Evolutionary conservation across 2,888 invertebrate species (phyloP), one percentile per base, ranked within the genome.

Genomic region (Leptinotarsa tumamoca): DNA sequence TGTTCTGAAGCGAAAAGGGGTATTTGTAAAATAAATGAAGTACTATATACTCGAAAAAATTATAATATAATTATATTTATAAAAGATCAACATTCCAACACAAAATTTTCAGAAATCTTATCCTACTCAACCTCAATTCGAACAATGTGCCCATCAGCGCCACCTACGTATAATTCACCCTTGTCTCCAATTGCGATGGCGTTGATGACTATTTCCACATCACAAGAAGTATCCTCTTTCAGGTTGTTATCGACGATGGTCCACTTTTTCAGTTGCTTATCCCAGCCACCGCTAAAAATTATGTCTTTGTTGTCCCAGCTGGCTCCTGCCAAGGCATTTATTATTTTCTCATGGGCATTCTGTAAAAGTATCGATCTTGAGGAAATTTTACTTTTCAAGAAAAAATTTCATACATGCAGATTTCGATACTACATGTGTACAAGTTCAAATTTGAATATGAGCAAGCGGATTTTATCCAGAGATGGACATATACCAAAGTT

Each of bases 131-230:
- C 79, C 63, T 84, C 82, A 66, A 86, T 75, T 72, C 85, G 80
- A 15, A 83, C 81, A 56, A 92, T 86, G 73, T 86, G 86, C 18
- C 92, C 92, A 79, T 92, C 91, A 88, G 91, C 90, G 14, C 92
- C 91, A 1, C 90, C 92, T 1, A 90, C 91, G 89, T 91, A 93
- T 7, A 90, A 71, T 61, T 83, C 78, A 14, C 83, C 83, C n/a
- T 82, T 78, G n/a, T 84, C 84, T 4, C 86, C 86, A 13, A 80
- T 70, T 0, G 83, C 77, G 15, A 86, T 78, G 5, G 84, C 78
- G 69, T 85, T 86, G 2, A 87, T 78, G 15, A 85, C 83, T 56
- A 86, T 80, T 56, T 83, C 85, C 1, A 84, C 81, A 66, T 83
- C 81, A 18, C 79, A 81, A 50, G 82, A 81, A n/a, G 80, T 78